Percentiles rank a stretch among this genome's conserved stretches.
Evolutionary conservation across 2,888 invertebrate genomes (phyloP).

Genomic region (Stenchaetothrips biformis): DNA sequence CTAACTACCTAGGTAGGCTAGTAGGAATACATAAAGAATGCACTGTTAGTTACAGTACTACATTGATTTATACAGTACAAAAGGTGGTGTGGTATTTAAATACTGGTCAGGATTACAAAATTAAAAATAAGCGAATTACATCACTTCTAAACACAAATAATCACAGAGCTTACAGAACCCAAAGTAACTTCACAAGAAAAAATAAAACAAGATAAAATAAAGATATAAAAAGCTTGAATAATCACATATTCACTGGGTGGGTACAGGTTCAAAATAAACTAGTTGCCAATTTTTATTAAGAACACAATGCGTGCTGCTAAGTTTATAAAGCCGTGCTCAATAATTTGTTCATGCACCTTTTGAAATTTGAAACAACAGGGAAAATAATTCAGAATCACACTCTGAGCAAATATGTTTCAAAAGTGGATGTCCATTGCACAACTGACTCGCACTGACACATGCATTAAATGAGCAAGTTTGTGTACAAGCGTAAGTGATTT

Average conservation of each 20-base stretch:
- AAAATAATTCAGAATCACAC: no score
- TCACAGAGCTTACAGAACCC: neutral
- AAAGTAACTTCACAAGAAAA: neutral
- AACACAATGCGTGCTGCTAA: no score
- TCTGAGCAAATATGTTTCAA: no score
- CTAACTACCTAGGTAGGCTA: neutral
- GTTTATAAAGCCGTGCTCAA: no score
- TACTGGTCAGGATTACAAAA: neutral
- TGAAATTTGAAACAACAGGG: no score
- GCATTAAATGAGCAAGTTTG: no score
- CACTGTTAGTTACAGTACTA: neutral
- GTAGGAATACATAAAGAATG: neutral
- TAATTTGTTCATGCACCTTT: no score
- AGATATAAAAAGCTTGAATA: neutral
- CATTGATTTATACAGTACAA: neutral
- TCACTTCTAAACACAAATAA: neutral
- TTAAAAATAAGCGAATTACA: neutral
- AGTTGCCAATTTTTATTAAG: no score
- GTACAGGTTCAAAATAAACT: no score
- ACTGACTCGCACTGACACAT: no score
- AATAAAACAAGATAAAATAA: neutral
- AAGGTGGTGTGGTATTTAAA: neutral
- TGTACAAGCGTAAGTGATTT: conserved; percentile 30
- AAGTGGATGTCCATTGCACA: no score
- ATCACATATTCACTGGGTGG: neutral